Evolutionary conservation across 2,113 vertebrate genomes (phyloP), one percentile per base, ranked within the genome.

Genomic region (Equus quagga): DNA sequence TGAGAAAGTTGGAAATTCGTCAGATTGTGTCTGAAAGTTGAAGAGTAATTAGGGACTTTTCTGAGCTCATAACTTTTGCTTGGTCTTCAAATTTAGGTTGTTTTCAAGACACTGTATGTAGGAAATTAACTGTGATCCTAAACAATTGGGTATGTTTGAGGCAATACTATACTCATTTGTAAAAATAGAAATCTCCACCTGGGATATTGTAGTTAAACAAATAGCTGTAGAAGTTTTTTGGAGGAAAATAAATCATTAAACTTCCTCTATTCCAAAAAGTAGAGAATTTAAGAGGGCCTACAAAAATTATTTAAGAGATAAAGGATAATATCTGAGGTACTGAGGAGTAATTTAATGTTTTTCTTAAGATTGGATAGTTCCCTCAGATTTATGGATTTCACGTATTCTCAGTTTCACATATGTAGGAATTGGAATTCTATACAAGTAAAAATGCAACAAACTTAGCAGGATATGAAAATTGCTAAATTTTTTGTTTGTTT

Each of bases 261-360:
- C 56, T 60, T 94, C 10, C 10, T 79, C 19, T 70, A 11, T 28
- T 9, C 21, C 28, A 12, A 60, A 64, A 85, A 72, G 28, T 89
- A 64, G 44, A 85, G n/a, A 93, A 70, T 64, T 82, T 96, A 89
- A 93, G 69, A 82, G 65, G 26, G 13, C 64, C 72, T 96, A 21
- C 36, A 94, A 31, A 72, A 94, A 54, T 79, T 90, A 41, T 84
- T 78, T 89, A 70, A 51, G 79, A 90, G 46, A 75, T 75, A 56
- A 60, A 88, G 62, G 24, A 56, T 79, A 78, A 85, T 80, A 41
- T 41, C 36, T 3, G 4, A 58, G 28, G 23, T 46, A 94, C 28
- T 89, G 83, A 56, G 62, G 80, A 65, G 18, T 91, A 76, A 95
- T 91, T 51, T 36, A 51, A 54, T 85, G 13, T 80, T 80, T 96